Evolutionary conservation across 1,140 invertebrate species (phyloP).

Genomic region (Apolygus lucorum): DNA sequence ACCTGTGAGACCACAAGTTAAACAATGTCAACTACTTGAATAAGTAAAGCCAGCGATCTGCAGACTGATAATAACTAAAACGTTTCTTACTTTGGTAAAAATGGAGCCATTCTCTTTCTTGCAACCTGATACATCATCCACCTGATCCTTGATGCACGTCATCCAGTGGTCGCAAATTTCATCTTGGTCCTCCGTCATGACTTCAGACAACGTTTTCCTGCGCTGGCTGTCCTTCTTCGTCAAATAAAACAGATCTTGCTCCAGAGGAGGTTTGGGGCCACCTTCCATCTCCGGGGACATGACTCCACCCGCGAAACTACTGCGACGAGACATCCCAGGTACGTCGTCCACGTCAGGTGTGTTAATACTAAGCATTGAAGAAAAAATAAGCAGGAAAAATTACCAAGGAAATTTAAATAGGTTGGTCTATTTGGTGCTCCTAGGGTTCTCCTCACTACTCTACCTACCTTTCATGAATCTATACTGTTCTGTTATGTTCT

Average conservation of each 20-base stretch:
- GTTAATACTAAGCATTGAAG: conserved; percentile 21
- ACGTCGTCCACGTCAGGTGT: conserved; percentile 23
- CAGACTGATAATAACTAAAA: too few species aligned
- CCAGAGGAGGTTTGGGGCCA: conserved; percentile 45
- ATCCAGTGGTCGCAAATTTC: conserved; percentile 81
- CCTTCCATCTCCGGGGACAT: conserved; percentile 64
- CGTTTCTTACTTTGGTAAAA: conserved; percentile 48
- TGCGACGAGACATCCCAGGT: conserved; percentile 27
- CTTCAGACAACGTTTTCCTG: conserved; percentile 78
- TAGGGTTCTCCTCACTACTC: too few species aligned
- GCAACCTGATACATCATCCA: conserved; percentile 42
- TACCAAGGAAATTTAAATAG: background rate
- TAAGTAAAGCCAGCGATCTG: too few species aligned
- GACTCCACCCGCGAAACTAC: conserved; percentile 67
- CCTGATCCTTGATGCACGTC: conserved; percentile 60
- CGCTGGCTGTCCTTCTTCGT: conserved; percentile 96
- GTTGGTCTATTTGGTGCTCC: too few species aligned
- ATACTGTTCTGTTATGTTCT: too few species aligned
- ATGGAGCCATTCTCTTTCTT: conserved; percentile 50
- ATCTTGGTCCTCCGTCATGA: conserved; percentile 77
- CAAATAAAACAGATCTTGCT: conserved; percentile 87
- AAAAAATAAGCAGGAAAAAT: too few species aligned
- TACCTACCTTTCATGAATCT: too few species aligned
- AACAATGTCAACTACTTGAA: too few species aligned
- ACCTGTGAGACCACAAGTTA: too few species aligned